Evolutionary conservation across 1,140 invertebrate genomes (phyloP).

Genomic region (Drosophila yakuba): DNA sequence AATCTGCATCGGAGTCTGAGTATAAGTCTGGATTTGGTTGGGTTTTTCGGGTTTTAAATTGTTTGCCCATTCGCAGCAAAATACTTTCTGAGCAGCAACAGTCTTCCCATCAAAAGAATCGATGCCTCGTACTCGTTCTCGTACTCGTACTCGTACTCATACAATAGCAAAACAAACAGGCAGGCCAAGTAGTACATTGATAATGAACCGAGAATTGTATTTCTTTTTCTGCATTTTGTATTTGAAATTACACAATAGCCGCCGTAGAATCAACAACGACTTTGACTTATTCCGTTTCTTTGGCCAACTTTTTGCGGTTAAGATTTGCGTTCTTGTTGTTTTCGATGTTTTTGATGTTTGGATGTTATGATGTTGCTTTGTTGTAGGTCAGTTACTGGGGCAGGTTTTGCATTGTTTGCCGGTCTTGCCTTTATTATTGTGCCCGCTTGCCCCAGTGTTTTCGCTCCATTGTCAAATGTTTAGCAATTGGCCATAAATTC

Average conservation of each 20-base stretch:
- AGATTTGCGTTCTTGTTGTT: constrained; percentile 50
- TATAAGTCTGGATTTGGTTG: constrained; percentile 39
- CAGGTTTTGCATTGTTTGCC: constrained; percentile 56
- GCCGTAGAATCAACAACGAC: constrained; percentile 28
- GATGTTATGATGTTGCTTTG: constrained; percentile 37
- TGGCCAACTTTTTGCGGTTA: constrained; percentile 54
- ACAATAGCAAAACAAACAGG: constrained; percentile 33
- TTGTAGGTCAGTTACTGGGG: constrained; percentile 69
- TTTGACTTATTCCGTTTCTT: constrained; percentile 45
- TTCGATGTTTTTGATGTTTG: not conserved
- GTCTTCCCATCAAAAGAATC: constrained; percentile 53
- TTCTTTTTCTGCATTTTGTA: constrained; percentile 23
- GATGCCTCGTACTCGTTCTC: constrained; percentile 38
- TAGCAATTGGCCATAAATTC: constrained; percentile 74
- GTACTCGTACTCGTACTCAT: not conserved
- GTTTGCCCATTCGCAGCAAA: constrained; percentile 28
- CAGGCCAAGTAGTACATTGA: constrained; percentile 54
- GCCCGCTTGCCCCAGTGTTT: constrained; percentile 33
- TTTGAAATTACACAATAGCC: constrained; percentile 51
- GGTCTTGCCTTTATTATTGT: constrained; percentile 3
- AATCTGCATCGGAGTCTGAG: not conserved
- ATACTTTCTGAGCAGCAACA: constrained; percentile 46
- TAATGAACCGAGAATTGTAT: constrained; percentile 68
- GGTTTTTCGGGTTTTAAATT: constrained; percentile 20
- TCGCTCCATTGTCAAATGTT: constrained; percentile 60